Base-by-base conservation (phyloP, 2,797 vertebrate species). In the Muraenolepis orangiensis region DNA sequence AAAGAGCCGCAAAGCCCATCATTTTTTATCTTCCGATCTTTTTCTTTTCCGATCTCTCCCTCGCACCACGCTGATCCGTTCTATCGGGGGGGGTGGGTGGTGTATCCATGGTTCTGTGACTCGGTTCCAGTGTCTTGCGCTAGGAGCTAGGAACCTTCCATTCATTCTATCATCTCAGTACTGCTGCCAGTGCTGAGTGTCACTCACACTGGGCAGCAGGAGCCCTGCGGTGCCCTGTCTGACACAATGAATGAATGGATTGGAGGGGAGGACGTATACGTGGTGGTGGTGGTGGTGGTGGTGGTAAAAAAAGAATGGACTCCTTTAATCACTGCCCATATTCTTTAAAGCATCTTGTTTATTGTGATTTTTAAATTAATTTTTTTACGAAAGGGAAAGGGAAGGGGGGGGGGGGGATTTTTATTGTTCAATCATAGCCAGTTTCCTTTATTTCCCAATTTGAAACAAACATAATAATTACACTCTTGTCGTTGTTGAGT, bases 21-120 rank as follows among this genome's bases (percentile, higher is more conserved):
- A n/a, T n/a, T n/a, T n/a, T n/a, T n/a, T n/a, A n/a, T n/a, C n/a
- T n/a, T n/a, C n/a, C n/a, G n/a, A n/a, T n/a, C n/a, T n/a, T n/a
- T n/a, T n/a, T n/a, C n/a, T n/a, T n/a, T n/a, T n/a, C n/a, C n/a
- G 14, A 38, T 73, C 61, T 64, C 81, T 66, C 78, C 73, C 75
- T 81, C 80, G n/a, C 51, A 81, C 76, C 82, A 78, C 84, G 81
- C 64, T 69, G 85, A 88, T 79, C 68, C 40, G 74, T 70, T 61
- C 74, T 42, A 34, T 32, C 70, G 68, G 76, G 86, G 82, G 85
- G n/a, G n/a, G n/a, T n/a, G n/a, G n/a, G n/a, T n/a, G n/a, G n/a
- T n/a, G n/a, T n/a, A 88, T 88, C 76, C 78, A 13, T 57, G 72
- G 78, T 86, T 78, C 81, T 78, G 76, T 73, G 79, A 74, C 74